Evolutionary conservation across 35 echinoderm and acorn worm species (phyloP), one percentile per base, ranked within the genome.

Genomic region (Holothuria glaberrima): DNA sequence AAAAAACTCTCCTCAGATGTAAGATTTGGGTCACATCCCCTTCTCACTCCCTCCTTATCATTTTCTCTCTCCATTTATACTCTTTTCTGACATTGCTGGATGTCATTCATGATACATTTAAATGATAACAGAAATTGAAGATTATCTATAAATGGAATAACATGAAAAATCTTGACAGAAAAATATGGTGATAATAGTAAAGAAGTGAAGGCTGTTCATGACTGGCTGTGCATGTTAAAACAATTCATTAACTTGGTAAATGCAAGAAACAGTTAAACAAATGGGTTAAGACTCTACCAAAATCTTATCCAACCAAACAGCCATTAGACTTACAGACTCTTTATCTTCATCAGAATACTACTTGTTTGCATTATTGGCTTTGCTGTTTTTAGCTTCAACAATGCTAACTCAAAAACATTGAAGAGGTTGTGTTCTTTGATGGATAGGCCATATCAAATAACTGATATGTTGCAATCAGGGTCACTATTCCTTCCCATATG

Each of bases 381-480:
- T 64, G 60, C 60, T 64, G 60, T 64, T 64, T 64, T 64, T 64
- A 64, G 60, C 60, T 64, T 64, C 19, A 64, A 64, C 60, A 64
- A 64, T 64, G 60, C 13, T 64, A 64, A 20, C 26, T 64, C 60
- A 64, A 64, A 12, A 14, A 64, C 19, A 64, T 64, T 64, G 60
- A 14, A 64, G 26, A 64, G 26, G 26, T 64, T 64, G 19, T 64
- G 60, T 64, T 64, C 60, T 64, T 27, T 20, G 60, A 20, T 27
- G 60, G 60, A 27, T 64, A 64, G 19, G 60, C 60, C 60, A 64
- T 64, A 12, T 64, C 60, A 64, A 64, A 64, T 64, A 12, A 22
- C 60, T 12, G 26, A 27, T 4, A 64, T 27, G 60, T 64, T 64
- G 60, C 60, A 64, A 27, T 64, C 19, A 64, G 60, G 19, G 60